phyloP scores from a whole-genome alignment of 2,888 invertebrate genomes.

The Andrena trimmerana region DNA sequence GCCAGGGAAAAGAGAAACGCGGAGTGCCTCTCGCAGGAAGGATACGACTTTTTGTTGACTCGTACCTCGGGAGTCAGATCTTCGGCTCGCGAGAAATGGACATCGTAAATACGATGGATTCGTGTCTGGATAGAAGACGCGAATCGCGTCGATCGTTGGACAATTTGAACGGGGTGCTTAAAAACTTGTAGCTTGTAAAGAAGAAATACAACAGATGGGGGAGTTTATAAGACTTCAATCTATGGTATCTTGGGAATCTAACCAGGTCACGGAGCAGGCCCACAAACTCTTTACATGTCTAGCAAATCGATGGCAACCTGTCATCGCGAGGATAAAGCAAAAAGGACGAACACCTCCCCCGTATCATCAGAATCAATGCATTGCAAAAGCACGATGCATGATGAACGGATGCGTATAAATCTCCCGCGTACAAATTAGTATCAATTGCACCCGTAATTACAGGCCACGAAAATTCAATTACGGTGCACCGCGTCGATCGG shows the following conservation, averaged over 20 bases:
- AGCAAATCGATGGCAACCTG: neutral
- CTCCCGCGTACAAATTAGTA: slow-evolving; percentile 53
- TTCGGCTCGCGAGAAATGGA: neutral
- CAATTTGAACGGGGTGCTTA: too few relatives aligned
- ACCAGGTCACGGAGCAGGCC: too few relatives aligned
- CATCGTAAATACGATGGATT: neutral
- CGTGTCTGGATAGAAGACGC: neutral
- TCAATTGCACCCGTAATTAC: slow-evolving; percentile 52
- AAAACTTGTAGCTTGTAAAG: too few relatives aligned
- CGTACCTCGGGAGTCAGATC: neutral
- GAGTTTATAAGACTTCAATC: too few relatives aligned
- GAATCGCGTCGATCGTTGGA: too few relatives aligned
- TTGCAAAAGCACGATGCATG: slow-evolving; percentile 25
- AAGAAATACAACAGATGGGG: too few relatives aligned
- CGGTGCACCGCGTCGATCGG: slow-evolving; percentile 29
- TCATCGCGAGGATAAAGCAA: neutral
- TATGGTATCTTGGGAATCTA: too few relatives aligned
- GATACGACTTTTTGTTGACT: neutral
- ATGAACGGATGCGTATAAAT: slow-evolving; percentile 25
- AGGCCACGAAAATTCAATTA: slow-evolving; percentile 55
- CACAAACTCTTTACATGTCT: too few relatives aligned
- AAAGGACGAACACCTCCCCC: neutral
- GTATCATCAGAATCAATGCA: neutral
- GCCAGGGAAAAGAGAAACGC: slow-evolving; percentile 4
- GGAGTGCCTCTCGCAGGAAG: neutral